phyloP scores from a whole-genome alignment of 2,888 invertebrate genomes.

The Cancer borealis region DNA sequence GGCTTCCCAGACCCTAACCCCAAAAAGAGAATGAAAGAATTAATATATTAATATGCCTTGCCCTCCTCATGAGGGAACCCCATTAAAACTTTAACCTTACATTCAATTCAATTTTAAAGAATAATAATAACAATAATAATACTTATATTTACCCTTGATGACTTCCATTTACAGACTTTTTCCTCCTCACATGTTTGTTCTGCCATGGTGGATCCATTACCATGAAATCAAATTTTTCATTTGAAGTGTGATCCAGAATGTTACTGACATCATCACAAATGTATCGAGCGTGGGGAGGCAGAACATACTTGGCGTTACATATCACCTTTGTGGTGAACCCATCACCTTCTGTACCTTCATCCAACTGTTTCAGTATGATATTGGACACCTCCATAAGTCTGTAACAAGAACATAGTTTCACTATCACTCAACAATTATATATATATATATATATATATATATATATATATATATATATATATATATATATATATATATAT shows the following conservation, averaged over 20 bases:
- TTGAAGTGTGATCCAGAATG: slow-evolving; percentile 42
- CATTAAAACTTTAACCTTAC: background rate
- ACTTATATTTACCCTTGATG: slow-evolving; percentile 83
- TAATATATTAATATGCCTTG: background rate
- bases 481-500: background rate
- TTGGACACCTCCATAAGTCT: slow-evolving; percentile 55
- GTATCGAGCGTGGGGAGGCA: slow-evolving; percentile 60
- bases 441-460: background rate
- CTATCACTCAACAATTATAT: background rate
- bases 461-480: background rate
- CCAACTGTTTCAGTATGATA: background rate
- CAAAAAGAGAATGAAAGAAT: no score
- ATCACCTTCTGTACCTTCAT: background rate
- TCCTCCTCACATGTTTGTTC: slow-evolving; percentile 94
- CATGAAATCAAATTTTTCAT: slow-evolving; percentile 80
- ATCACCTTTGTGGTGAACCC: background rate
- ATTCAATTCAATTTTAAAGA: slow-evolving; percentile 31
- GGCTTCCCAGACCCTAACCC: no score
- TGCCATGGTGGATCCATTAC: slow-evolving; percentile 97
- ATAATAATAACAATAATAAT: slow-evolving; percentile 66
- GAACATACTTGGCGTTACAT: slow-evolving; percentile 44
- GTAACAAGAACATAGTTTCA: slow-evolving; percentile 28
- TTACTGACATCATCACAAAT: slow-evolving; percentile 63
- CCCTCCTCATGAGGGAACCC: background rate
- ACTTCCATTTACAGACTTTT: slow-evolving; percentile 81